phyloP scores from a whole-genome alignment of 2,888 invertebrate species.

The Saturnia pavonia region DNA sequence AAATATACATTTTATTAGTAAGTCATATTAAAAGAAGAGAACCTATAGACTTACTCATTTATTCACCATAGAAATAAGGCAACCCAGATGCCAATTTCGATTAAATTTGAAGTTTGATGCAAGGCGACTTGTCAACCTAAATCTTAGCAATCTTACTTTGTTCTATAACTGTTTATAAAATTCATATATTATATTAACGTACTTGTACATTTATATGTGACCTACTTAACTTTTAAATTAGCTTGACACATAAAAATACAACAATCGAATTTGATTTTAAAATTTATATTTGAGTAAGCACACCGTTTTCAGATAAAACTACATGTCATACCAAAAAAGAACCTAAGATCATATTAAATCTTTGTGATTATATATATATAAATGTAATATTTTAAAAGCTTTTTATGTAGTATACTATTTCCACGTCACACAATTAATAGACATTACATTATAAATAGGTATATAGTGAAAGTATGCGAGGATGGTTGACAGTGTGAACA shows the following conservation, averaged over 20 bases:
- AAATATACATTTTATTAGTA: no score
- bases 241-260: background rate
- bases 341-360: background rate
- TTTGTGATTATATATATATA: background rate
- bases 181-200: background rate
- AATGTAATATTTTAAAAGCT: no score
- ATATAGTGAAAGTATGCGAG: background rate
- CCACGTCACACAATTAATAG: background rate
- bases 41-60: no score
- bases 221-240: background rate
- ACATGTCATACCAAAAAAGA: background rate
- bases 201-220: background rate
- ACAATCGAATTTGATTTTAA: background rate
- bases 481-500: conserved; percentile 14
- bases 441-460: background rate
- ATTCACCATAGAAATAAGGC: no score
- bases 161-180: background rate
- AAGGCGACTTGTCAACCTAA: no score
- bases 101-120: no score
- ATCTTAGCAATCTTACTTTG: no score
- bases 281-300: background rate
- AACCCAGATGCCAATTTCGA: no score
- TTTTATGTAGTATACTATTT: background rate
- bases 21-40: no score
- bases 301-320: background rate